These are phyloP conservation scores for Teinopalpus imperialis DNA, from an alignment of 2,888 invertebrate species.

Conservation along the genomic window DNA sequence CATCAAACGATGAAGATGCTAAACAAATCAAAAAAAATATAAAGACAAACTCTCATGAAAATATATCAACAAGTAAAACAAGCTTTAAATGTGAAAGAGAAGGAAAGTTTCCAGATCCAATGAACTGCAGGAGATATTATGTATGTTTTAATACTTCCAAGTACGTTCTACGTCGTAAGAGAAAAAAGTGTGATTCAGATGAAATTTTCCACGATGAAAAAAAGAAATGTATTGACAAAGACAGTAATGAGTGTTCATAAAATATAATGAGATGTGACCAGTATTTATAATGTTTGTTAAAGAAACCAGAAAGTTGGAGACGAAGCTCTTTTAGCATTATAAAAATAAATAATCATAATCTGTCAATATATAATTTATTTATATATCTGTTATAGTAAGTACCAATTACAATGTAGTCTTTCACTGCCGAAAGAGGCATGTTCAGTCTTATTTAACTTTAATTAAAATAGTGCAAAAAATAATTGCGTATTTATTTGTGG, in stretches of 20 bases:
- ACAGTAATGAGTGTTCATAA: slow-evolving; percentile 51
- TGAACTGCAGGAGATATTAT: slow-evolving; percentile 70
- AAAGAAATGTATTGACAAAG: slow-evolving; percentile 56
- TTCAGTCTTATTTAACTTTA: slow-evolving; percentile 28
- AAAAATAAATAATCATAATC: slow-evolving; percentile 17
- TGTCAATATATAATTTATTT: slow-evolving; percentile 20
- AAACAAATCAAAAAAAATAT: slow-evolving; percentile 20
- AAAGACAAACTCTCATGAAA: slow-evolving; percentile 26
- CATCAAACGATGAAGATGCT: slow-evolving; percentile 36
- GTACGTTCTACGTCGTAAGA: slow-evolving; percentile 48
- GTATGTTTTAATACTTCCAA: slow-evolving; percentile 56
- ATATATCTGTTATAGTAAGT: background rate
- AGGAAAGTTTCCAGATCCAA: slow-evolving; percentile 60
- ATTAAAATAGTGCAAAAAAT: slow-evolving; percentile 6
- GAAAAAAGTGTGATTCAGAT: slow-evolving; percentile 63
- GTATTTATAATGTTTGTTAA: too few species aligned
- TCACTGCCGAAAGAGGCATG: slow-evolving; percentile 6
- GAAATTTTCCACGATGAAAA: slow-evolving; percentile 64
- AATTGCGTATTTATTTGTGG: slow-evolving; percentile 19
- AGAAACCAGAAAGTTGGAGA: slow-evolving; percentile 8
- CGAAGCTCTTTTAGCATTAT: slow-evolving; percentile 8
- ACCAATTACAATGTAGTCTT: background rate
- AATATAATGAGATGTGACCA: slow-evolving; percentile 2
- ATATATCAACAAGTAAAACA: slow-evolving; percentile 23
- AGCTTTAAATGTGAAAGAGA: slow-evolving; percentile 51